phyloP scores from a whole-genome alignment of 2,797 vertebrate species.

The Squalus acanthias region DNA sequence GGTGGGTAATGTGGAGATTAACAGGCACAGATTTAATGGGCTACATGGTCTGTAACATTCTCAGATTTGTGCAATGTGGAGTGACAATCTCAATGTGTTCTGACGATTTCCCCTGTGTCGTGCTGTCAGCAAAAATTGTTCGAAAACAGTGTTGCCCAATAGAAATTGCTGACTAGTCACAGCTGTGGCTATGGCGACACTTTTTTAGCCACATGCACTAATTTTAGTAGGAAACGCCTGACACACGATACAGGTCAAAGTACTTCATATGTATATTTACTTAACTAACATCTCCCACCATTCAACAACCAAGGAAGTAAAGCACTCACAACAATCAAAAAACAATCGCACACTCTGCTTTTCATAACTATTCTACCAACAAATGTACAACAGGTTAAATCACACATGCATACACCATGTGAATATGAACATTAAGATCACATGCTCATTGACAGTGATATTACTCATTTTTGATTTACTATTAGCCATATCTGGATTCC shows the following conservation, averaged over 20 bases:
- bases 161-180: background rate
- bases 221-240: background rate
- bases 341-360: background rate
- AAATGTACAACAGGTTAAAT: background rate
- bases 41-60: background rate
- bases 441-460: background rate
- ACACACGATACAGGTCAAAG: background rate
- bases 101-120: background rate
- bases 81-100: background rate
- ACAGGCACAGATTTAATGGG: background rate
- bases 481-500: background rate
- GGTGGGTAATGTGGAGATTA: background rate
- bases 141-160: background rate
- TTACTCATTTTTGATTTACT: background rate
- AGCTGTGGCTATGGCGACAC: background rate
- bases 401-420: background rate
- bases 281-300: background rate
- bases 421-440: background rate
- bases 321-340: background rate
- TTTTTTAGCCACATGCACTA: background rate
- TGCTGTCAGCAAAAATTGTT: background rate
- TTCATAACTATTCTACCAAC: background rate
- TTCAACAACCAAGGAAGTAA: background rate
- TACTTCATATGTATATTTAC: background rate
- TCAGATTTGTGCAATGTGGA: background rate